Evolutionary conservation across 2,888 invertebrate genomes (phyloP), one percentile per base, ranked within the genome.

Genomic region (Sphecodes monilicornis): DNA sequence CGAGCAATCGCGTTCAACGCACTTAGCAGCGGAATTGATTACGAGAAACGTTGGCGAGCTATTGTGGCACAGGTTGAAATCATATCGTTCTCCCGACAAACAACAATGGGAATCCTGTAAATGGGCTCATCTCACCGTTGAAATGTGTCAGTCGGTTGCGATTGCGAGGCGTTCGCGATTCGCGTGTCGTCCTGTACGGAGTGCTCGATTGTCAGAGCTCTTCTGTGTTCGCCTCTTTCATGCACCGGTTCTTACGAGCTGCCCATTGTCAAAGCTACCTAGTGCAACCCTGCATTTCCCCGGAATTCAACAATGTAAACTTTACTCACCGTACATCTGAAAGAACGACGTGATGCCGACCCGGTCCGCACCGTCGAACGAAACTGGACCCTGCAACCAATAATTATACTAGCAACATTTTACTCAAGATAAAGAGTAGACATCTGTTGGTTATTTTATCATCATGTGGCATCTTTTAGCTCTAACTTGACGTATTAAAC

Each of bases 291-390:
- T 22, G 13, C n/a, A 6, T n/a, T 41, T 64, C 13, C 13, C 29
- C n/a, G 46, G 22, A 36, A 26, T 8, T 8, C 26, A 4, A 32
- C 29, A 36, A 60, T 22, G 43, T 32, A 57, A 64, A 76, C 16
- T 76, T 78, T 66, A 90, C 94, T 95, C 95, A 97, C 98, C 97
- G 96, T 98, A 98, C 92, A 98, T 97, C 96, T 98, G 98, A 94
- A 97, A 97, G 92, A 98, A 97, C 13, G 97, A 97, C 0, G 98
- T 97, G 88, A 98, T 97, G 60, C 98, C 98, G 85, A 98, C 96
- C 77, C 98, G 96, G 94, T 98, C 98, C 0, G 98, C 97, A 5
- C 98, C 98, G 90, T 97, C 97, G 94, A 98, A 98, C 1, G 97
- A 97, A 0, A 98, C 97, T 3, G 98, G 98, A 41, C 98, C 98